phyloP scores from a whole-genome alignment of 2,888 invertebrate genomes.

The Drosophila limbata region DNA sequence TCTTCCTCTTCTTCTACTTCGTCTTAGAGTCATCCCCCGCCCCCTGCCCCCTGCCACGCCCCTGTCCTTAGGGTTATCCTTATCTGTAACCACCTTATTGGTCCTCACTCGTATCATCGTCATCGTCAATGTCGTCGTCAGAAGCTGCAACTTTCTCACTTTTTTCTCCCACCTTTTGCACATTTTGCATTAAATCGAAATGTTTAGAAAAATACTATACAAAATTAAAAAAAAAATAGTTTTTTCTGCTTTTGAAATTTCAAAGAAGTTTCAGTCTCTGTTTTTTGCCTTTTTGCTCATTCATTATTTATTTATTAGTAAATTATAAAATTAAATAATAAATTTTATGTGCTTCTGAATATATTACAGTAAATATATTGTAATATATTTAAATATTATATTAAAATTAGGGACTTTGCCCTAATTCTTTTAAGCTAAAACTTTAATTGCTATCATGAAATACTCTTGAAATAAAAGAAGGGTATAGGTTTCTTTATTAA shows the following conservation, averaged over 20 bases:
- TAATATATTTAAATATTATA: too few relatives aligned
- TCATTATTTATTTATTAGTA: too few relatives aligned
- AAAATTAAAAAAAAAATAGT: too few relatives aligned
- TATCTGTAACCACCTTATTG: neutral
- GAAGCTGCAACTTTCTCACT: constrained; percentile 17
- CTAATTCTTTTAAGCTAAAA: too few relatives aligned
- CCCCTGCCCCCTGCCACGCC: constrained; percentile 12
- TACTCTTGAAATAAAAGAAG: too few relatives aligned
- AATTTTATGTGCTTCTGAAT: too few relatives aligned
- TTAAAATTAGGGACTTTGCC: too few relatives aligned
- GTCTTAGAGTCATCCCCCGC: constrained; percentile 11
- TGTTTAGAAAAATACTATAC: constrained; percentile 85
- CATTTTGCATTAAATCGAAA: constrained; percentile 82
- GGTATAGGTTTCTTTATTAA: too few relatives aligned
- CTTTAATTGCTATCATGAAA: too few relatives aligned
- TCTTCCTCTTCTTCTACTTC: constrained; percentile 33
- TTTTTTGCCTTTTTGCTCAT: neutral
- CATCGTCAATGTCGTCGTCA: constrained; percentile 39
- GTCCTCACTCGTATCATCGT: constrained; percentile 10
- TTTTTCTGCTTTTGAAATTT: neutral
- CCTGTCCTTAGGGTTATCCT: neutral
- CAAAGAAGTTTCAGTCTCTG: neutral
- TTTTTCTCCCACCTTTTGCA: constrained; percentile 38
- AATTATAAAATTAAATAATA: too few relatives aligned
- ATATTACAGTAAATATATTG: too few relatives aligned